Percentiles rank a stretch among this genome's conserved stretches.
Evolutionary conservation across 2,113 vertebrate genomes (phyloP).

Genomic region (Dicerorhinus sumatrensis): DNA sequence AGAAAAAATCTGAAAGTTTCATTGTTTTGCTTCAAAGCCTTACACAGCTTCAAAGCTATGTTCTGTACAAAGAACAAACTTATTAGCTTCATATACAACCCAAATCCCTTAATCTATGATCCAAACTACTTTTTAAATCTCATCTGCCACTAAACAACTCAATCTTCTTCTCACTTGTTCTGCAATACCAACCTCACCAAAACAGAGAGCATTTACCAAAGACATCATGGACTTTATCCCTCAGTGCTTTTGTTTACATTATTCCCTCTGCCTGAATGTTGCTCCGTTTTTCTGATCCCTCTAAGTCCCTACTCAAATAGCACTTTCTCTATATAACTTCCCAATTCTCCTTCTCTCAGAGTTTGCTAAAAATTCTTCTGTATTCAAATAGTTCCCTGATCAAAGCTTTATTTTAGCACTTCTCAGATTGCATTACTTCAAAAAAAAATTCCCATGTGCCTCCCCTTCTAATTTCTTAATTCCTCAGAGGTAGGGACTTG

Average conservation of each 20-base stretch:
- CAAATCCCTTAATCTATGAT: not conserved
- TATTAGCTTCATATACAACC: not conserved
- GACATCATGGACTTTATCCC: not conserved
- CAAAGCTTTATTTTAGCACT: not conserved
- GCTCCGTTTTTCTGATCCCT: not conserved
- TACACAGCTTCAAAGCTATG: not conserved
- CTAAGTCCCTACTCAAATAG: not conserved
- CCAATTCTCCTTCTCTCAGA: not conserved
- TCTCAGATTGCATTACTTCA: not conserved
- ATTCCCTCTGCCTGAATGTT: not conserved
- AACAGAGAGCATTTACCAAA: not conserved
- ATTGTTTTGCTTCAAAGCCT: constrained; percentile 48
- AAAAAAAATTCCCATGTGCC: not conserved
- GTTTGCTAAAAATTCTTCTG: constrained; percentile 8
- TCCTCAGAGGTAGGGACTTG: not conserved
- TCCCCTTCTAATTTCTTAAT: constrained; percentile 25
- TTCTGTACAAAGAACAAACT: not conserved
- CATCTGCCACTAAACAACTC: not conserved
- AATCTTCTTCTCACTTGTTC: not conserved
- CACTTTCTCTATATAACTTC: not conserved
- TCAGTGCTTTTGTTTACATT: not conserved
- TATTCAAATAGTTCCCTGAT: not conserved
- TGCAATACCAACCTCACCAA: not conserved
- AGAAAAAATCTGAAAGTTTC: constrained; percentile 41
- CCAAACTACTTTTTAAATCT: not conserved